These are phyloP conservation scores for Melanostoma mellinum DNA, from an alignment of 2,888 invertebrate genomes.

Conservation along the genomic window DNA sequence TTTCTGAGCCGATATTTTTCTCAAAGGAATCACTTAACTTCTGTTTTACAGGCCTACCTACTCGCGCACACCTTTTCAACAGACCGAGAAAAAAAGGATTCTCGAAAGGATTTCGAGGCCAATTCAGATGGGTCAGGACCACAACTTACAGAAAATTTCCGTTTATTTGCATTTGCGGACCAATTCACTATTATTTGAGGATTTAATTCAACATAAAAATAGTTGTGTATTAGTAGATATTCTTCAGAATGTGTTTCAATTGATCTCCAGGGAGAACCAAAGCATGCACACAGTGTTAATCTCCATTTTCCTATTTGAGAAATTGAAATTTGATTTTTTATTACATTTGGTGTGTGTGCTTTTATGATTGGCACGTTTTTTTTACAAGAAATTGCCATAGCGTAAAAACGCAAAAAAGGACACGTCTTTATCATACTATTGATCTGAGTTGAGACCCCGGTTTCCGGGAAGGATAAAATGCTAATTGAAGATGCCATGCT, in stretches of 20 bases:
- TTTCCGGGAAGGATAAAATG: conserved; percentile 39
- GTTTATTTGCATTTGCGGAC: conserved; percentile 24
- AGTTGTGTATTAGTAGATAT: conserved; percentile 42
- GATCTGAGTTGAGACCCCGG: conserved; percentile 23
- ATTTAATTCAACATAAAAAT: conserved; percentile 40
- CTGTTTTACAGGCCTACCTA: conserved; percentile 9
- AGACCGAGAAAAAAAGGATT: conserved; percentile 8
- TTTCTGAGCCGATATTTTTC: conserved; percentile 13
- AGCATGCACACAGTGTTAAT: neutral
- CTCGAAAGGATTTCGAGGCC: conserved; percentile 55
- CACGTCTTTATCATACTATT: conserved; percentile 25
- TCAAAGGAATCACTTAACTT: conserved; percentile 38
- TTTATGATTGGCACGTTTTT: conserved; percentile 52
- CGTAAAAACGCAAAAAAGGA: neutral
- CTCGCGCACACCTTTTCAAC: conserved; percentile 22
- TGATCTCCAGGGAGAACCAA: conserved; percentile 24
- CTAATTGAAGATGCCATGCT: conserved; percentile 61
- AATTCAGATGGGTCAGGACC: conserved; percentile 64
- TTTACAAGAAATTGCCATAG: neutral
- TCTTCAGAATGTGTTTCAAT: conserved; percentile 49
- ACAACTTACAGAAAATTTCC: conserved; percentile 35
- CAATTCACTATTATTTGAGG: neutral
- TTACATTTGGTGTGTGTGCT: conserved; percentile 43
- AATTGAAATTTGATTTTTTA: conserved; percentile 65
- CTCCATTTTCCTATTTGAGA: conserved; percentile 58